phyloP scores from a whole-genome alignment of 37 sponge, comb jelly and placozoan species.

The Halisarca cf. caerulea region DNA sequence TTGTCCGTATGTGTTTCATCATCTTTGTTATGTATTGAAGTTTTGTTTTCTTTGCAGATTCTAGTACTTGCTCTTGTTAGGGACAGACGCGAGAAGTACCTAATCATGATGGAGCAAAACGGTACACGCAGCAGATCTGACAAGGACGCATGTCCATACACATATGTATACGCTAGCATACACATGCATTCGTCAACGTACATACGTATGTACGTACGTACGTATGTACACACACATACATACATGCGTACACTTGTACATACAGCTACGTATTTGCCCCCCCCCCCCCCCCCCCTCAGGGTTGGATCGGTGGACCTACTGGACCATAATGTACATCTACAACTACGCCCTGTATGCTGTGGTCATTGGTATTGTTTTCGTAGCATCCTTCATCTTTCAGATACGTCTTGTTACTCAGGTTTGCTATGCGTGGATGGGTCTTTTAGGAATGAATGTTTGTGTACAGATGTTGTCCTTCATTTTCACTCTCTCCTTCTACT shows the following conservation, averaged over 20 bases:
- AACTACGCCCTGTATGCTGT: constrained; percentile 53
- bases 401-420: constrained; percentile 79
- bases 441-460: background rate
- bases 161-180: no score
- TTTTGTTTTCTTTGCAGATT: constrained; percentile 41
- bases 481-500: background rate
- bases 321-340: constrained; percentile 65
- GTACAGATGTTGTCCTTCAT: background rate
- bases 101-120: constrained; percentile 91
- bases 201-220: no score
- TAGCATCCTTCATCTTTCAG: constrained; percentile 46
- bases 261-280: no score
- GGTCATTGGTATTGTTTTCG: constrained; percentile 32
- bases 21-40: no score
- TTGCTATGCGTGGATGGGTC: background rate
- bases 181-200: no score
- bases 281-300: background rate
- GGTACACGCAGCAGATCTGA: no score
- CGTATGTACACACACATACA: no score
- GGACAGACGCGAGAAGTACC: constrained; percentile 70
- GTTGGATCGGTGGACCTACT: constrained; percentile 64
- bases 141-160: no score
- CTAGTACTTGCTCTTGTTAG: constrained; percentile 66
- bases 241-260: no score
- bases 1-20: no score